Base-by-base conservation (phyloP, 2,113 vertebrate genomes). In the Eurypyga helias region DNA sequence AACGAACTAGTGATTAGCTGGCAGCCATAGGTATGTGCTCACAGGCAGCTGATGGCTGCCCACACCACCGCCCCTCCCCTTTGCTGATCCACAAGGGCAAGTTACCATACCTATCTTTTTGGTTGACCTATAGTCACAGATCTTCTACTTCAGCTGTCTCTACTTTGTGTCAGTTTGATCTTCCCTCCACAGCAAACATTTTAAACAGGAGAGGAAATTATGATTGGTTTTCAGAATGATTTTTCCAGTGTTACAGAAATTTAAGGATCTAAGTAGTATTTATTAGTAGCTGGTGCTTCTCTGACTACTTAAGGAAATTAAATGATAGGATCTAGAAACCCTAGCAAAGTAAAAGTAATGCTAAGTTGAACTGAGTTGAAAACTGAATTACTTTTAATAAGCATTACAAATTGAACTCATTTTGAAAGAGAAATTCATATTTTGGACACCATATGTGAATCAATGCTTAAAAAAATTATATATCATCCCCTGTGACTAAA, bases 1-100 rank as follows among this genome's bases (percentile, higher is more conserved):
- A 64, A 81, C 43, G 8, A 73, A 55, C 1, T 9, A 43, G 21
- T 0, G 0, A 81, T 51, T n/a, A 45, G 2, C 8, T 69, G 48
- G 26, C 11, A 83, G 29, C 29, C 52, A 55, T 41, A 10, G 6
- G 11, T 36, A 12, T 33, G 52, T 45, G 18, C 17, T 41, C 65
- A 23, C 0, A 2, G 28, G 41, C 24, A 36, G 7, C 2, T 78
- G n/a, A 12, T 13, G 19, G 54, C 51, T 43, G 54, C 16, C 41
- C 41, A 41, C 15, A n/a, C 3, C 13, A 12, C 41, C 41, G 12
- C 41, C 41, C 41, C 41, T 41, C 41, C 2, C 7, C 17, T 75
- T 46, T 79, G n/a, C 19, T 69, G 23, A 26, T 61, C 11, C 67
- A 9, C 13, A 72, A n/a, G 7, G 34, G 19, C 10, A 36, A 18